phyloP scores from a whole-genome alignment of 2,888 invertebrate genomes.

The Lepidocyrtoides sp. region DNA sequence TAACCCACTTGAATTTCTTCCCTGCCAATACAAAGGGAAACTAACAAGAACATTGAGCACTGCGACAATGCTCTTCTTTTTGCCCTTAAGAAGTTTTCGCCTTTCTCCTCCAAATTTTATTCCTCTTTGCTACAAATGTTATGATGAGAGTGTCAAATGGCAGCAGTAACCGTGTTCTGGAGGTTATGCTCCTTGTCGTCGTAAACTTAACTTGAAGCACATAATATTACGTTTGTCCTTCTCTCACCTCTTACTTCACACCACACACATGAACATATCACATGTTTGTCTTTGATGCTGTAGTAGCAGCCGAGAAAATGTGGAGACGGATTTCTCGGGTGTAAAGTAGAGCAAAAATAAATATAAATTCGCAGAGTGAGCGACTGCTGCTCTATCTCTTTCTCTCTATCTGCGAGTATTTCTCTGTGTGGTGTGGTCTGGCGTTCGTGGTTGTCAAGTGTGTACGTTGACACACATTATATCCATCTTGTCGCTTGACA shows the following conservation, averaged over 20 bases:
- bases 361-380: not conserved
- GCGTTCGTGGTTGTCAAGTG: constrained; percentile 17
- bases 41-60: too few species aligned
- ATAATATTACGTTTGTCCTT: not conserved
- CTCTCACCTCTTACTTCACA: not conserved
- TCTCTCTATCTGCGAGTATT: not conserved
- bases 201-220: not conserved
- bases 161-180: not conserved
- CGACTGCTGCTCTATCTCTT: not conserved
- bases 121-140: constrained; percentile 21
- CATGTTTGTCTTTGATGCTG: not conserved
- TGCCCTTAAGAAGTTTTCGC: constrained; percentile 1
- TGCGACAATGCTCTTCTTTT: not conserved
- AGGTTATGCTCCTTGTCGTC: constrained; percentile 28
- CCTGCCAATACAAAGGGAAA: not conserved
- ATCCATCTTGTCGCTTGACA: constrained; percentile 54
- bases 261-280: not conserved
- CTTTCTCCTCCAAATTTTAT: not conserved
- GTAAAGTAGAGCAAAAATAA: not conserved
- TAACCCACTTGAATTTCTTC: not conserved
- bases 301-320: not conserved
- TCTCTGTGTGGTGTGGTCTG: not conserved
- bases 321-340: not conserved
- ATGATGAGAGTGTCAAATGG: constrained; percentile 40
- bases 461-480: constrained; percentile 61